Conservation (phyloP, 2,888 invertebrate genomes). For the Ischnus inquisitorius region DNA sequence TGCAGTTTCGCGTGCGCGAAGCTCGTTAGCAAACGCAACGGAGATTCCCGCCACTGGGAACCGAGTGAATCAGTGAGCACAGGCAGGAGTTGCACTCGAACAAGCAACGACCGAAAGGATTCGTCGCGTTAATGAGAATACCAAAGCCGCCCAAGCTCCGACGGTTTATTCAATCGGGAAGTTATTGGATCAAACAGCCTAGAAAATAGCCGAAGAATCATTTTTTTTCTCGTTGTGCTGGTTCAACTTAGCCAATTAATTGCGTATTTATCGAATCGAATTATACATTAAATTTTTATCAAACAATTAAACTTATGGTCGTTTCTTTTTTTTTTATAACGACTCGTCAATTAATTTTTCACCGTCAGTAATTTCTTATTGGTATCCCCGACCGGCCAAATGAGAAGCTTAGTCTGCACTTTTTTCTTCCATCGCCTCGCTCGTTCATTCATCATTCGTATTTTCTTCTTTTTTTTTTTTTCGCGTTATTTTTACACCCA, state of each 20-base stretch:
- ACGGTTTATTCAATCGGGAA: conserved; percentile 68
- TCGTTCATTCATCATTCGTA: conserved; percentile 11
- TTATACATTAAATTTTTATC: background rate
- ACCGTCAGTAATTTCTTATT: background rate
- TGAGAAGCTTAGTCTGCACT: background rate
- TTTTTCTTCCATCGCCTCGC: conserved; percentile 29
- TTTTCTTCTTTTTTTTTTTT: background rate
- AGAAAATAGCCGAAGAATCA: background rate
- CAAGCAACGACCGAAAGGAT: conserved; percentile 15
- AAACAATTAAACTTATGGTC: background rate
- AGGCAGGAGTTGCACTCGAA: conserved; percentile 35
- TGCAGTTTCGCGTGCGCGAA: conserved; percentile 68
- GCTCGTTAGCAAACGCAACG: conserved; percentile 67
- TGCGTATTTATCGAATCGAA: background rate
- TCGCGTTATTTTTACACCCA: background rate
- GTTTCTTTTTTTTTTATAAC: background rate
- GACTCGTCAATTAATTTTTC: conserved; percentile 20
- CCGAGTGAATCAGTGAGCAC: conserved; percentile 16
- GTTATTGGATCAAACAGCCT: conserved; percentile 31
- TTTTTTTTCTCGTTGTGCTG: background rate
- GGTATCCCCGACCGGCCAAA: background rate
- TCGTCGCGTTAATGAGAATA: conserved; percentile 73
- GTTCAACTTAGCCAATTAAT: background rate
- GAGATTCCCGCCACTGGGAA: conserved; percentile 31
- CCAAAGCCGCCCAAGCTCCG: conserved; percentile 68